Evolutionary conservation across 2,888 invertebrate species (phyloP), one percentile per base, ranked within the genome.

Genomic region (Prosapia bicincta): DNA sequence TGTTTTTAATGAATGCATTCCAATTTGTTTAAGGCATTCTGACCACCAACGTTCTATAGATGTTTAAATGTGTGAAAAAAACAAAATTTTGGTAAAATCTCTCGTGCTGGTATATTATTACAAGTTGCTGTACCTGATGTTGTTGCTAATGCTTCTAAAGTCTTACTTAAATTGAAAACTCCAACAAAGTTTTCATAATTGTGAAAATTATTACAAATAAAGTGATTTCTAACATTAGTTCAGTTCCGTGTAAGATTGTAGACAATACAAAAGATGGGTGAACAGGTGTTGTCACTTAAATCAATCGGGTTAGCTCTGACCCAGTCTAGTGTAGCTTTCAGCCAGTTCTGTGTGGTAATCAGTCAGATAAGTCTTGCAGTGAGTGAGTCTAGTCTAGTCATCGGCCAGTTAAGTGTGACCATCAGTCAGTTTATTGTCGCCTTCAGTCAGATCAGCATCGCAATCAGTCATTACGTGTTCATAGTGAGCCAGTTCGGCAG

Each of bases 61-160:
- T 20, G 73, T 67, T 73, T 73, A 73, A 73, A 73, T 73, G 73
- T 73, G 73, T 38, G 73, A 68, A n/a, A 73, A 24, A 25, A 67
- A 5, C n/a, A 13, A 38, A 38, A 54, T 54, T 10, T 20, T 20
- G 3, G 3, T 54, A 10, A 54, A n/a, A 54, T 20, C 20, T 5
- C n/a, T 5, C 54, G 54, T 54, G 3, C 20, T 54, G 20, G 54
- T 54, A 20, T 54, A 54, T 54, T 54, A 54, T 54, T 54, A 54
- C 54, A 1, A 54, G 54, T 20, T 54, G 20, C 3, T 54, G 3
- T 54, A 54, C 20, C 20, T 54, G 25, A 23, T 73, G 20, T 43
- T 73, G n/a, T 13, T 73, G 68, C 28, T 73, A 25, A 73, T 73
- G 73, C 26, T 73, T 10, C 43, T 73, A 28, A 73, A 73, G 26